Evolutionary conservation across 2,113 vertebrate genomes (phyloP).

Genomic region (Coptodon bakossiorum): DNA sequence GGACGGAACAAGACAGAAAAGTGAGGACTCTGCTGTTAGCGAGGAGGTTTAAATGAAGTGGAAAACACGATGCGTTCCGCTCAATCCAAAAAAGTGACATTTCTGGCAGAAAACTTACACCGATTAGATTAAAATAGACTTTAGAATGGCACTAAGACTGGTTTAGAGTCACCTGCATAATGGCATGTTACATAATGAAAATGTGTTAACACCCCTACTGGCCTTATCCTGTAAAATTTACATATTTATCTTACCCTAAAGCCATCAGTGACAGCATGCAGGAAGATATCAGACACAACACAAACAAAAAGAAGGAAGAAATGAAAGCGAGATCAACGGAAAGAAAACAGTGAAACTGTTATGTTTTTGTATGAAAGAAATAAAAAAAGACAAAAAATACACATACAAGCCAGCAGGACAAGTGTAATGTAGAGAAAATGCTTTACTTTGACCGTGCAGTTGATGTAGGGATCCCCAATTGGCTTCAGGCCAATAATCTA

Average conservation of each 20-base stretch:
- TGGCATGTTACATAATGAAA: slow-evolving; percentile 15
- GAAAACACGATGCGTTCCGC: neutral
- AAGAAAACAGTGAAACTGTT: slow-evolving; percentile 29
- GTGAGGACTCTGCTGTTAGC: neutral
- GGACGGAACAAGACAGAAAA: slow-evolving; percentile 1
- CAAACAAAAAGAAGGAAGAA: slow-evolving; percentile 35
- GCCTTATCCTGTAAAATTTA: slow-evolving; percentile 36
- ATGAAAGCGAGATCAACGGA: slow-evolving; percentile 45
- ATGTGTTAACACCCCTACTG: slow-evolving; percentile 16
- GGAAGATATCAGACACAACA: slow-evolving; percentile 74
- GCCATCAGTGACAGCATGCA: slow-evolving; percentile 84
- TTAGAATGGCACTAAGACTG: neutral
- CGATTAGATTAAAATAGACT: neutral
- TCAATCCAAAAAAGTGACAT: neutral
- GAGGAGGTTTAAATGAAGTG: neutral
- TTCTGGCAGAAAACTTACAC: neutral
- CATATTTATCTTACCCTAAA: slow-evolving; percentile 70
- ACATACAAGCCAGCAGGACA: neutral
- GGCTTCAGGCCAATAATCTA: slow-evolving; percentile 93
- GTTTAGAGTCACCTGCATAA: slow-evolving; percentile 10
- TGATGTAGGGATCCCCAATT: slow-evolving; percentile 78
- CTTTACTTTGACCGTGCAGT: slow-evolving; percentile 83
- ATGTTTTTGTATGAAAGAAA: slow-evolving; percentile 24
- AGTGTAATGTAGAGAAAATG: neutral
- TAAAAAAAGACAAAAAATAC: slow-evolving; percentile 8